Evolutionary conservation across 2,888 invertebrate species (phyloP).

Genomic region (Melanargia galathea): DNA sequence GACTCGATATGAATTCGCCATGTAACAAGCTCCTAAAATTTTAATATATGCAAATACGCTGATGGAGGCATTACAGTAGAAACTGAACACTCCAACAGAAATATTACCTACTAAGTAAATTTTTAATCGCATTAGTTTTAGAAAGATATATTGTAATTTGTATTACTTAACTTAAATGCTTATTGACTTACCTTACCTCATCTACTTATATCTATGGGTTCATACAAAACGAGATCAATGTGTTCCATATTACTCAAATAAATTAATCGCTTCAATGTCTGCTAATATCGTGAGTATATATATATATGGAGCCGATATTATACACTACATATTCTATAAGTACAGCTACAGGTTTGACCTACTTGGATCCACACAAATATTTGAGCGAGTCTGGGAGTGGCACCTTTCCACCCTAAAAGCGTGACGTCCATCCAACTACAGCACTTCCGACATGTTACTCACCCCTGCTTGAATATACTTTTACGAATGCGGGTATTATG

Average conservation of each 20-base stretch:
- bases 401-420: conserved; percentile 59
- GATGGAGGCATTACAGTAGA: conserved; percentile 27
- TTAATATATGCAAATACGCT: conserved; percentile 37
- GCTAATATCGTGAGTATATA: conserved; percentile 15
- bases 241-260: background rate
- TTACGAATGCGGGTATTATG: conserved; percentile 16
- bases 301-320: conserved; percentile 11
- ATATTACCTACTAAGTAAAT: background rate
- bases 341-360: conserved; percentile 63
- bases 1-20: conserved; percentile 36
- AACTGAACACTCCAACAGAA: conserved; percentile 13
- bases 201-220: background rate
- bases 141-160: background rate
- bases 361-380: conserved; percentile 64
- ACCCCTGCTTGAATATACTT: conserved; percentile 24
- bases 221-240: background rate
- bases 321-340: conserved; percentile 47
- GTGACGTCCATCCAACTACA: conserved; percentile 42
- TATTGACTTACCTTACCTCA: background rate
- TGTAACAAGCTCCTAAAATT: conserved; percentile 38
- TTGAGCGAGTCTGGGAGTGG: conserved; percentile 66
- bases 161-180: background rate
- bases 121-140: background rate
- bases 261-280: background rate
- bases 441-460: conserved; percentile 31